Base-by-base conservation (phyloP, 2,113 vertebrate species). In the Petrocephalus microphthalmus region DNA sequence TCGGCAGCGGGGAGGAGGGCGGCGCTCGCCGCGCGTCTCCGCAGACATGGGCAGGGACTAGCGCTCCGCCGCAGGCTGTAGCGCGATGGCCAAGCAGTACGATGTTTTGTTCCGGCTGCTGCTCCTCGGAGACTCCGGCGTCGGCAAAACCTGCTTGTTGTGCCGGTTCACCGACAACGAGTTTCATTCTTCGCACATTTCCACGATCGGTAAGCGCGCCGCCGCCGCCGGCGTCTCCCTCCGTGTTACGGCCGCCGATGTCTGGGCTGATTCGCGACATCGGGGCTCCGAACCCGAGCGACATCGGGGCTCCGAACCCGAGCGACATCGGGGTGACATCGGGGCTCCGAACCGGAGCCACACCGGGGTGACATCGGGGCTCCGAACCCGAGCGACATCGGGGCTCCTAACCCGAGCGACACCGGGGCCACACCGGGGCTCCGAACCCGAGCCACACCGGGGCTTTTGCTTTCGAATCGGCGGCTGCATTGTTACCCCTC, bases 71-170 rank as follows among this genome's bases (percentile, higher is more conserved):
- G 87, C 91, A 92, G 89, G 94, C 92, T 93, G 29, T 94, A 95
- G 91, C 92, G 93, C 90, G 91, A 98, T 98, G 97, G 97, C 97
- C 89, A 98, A 98, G 92, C 96, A 98, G 93, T 98, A 98, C 94
- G 97, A 98, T 89, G 94, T 98, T 15, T 91, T 98, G 88, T 96
- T 98, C 93, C 94, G 96, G 91, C 89, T 98, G 93, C 95, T 98
- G 90, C 92, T 98, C 89, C 95, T 98, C 81, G 97, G 97, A 82
- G 97, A 98, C 93, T 98, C 97, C 10, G 97, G 97, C 51, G 97
- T 99, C 78, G 97, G 97, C 87, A 99, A 99, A 94, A 98, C 97
- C 6, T 98, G 97, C 91, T 95, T 99, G 94, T 89, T 98, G 89
- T 97, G 97, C 92, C 95, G 97, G 90, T 98, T 98, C 96, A 97